Evolutionary conservation across 2,113 vertebrate genomes (phyloP).

Genomic region (Oxyura jamaicensis): DNA sequence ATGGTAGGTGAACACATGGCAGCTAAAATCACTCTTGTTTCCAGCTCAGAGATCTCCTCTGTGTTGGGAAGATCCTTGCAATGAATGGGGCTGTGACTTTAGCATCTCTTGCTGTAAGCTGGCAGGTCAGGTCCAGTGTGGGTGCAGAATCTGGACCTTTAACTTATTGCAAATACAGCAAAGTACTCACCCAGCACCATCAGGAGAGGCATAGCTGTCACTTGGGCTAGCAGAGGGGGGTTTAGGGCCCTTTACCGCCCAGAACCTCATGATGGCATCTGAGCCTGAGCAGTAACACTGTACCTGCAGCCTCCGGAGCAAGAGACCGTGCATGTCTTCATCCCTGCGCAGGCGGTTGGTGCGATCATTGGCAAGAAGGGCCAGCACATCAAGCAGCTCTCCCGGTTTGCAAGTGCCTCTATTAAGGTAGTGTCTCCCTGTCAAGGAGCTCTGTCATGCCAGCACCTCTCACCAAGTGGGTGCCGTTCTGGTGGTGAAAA

Average conservation of each 20-base stretch:
- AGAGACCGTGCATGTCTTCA: conserved; percentile 95
- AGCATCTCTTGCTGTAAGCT: background rate
- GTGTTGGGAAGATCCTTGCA: rapidly evolving
- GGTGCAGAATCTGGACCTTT: background rate
- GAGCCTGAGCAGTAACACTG: background rate
- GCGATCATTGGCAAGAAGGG: conserved; percentile 98
- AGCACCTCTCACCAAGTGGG: rapidly evolving
- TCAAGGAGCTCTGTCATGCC: too few species aligned
- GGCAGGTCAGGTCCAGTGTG: background rate
- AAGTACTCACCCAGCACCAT: too few species aligned
- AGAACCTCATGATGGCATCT: rapidly evolving
- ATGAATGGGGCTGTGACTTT: background rate
- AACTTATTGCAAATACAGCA: rapidly evolving
- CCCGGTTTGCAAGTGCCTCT: conserved; percentile 93
- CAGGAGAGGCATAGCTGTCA: background rate
- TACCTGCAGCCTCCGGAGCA: conserved; percentile 85
- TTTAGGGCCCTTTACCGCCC: too few species aligned
- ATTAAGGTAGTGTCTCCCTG: conserved; percentile 84
- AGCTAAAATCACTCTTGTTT: background rate
- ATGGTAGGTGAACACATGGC: conserved; percentile 76
- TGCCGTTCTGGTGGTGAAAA: background rate
- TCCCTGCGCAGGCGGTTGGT: conserved; percentile 93
- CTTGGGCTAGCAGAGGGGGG: too few species aligned
- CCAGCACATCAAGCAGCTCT: conserved; percentile 96
- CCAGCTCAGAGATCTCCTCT: background rate